Conservation (phyloP, 92 coral and sea anemone genomes). For the Epizoanthus scotinus region DNA sequence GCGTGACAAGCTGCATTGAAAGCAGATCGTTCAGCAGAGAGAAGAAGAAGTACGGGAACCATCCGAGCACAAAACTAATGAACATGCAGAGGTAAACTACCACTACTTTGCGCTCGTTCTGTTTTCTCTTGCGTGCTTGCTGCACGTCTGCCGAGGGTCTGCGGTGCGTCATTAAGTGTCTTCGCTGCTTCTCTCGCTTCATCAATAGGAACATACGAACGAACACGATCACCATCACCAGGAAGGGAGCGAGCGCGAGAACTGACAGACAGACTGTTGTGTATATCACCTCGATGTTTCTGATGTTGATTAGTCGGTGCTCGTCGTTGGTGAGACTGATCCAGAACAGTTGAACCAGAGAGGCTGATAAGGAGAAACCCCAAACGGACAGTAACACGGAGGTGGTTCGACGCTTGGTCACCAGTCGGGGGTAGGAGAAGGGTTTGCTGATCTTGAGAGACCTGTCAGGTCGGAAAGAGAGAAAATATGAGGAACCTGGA, state of each 20-base stretch:
- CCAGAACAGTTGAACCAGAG: slow-evolving; percentile 68
- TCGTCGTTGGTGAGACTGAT: slow-evolving; percentile 20
- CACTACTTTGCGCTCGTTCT: slow-evolving; percentile 58
- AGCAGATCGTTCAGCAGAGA: slow-evolving; percentile 49
- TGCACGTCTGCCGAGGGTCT: background rate
- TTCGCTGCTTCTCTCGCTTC: slow-evolving; percentile 45
- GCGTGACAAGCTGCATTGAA: background rate
- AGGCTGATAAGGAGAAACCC: slow-evolving; percentile 58
- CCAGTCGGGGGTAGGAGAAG: slow-evolving; percentile 49
- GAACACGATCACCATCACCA: slow-evolving; percentile 49
- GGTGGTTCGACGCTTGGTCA: slow-evolving; percentile 61
- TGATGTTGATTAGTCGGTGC: background rate
- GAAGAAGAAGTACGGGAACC: slow-evolving; percentile 71
- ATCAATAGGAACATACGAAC: slow-evolving; percentile 63
- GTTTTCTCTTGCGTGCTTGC: slow-evolving; percentile 18
- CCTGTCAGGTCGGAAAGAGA: background rate
- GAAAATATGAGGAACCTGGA: background rate
- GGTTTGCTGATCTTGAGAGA: slow-evolving; percentile 70
- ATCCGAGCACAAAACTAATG: slow-evolving; percentile 61
- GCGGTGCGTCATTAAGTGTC: slow-evolving; percentile 23
- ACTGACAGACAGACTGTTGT: slow-evolving; percentile 44
- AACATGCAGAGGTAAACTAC: slow-evolving; percentile 65
- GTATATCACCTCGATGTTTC: slow-evolving; percentile 47
- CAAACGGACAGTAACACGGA: slow-evolving; percentile 54
- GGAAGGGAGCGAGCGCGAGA: slow-evolving; percentile 63